phyloP scores from a whole-genome alignment of 2,797 vertebrate species.

The Tragopan temminckii region DNA sequence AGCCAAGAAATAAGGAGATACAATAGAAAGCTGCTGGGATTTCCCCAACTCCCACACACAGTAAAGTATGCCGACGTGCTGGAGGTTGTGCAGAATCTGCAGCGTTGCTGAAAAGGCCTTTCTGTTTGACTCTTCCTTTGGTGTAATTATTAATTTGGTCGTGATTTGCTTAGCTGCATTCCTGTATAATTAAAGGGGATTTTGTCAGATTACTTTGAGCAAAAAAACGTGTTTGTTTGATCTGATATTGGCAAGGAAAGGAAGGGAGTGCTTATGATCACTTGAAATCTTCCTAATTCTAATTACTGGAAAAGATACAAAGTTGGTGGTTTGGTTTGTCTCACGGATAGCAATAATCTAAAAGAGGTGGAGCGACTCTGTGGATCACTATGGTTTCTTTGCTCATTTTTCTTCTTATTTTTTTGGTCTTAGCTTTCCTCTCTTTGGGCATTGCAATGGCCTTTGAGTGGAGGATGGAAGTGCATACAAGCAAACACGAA shows the following conservation, averaged over 20 bases:
- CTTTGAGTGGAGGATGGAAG: background rate
- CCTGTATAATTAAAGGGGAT: background rate
- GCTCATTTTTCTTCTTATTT: background rate
- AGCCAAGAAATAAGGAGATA: slow-evolving; percentile 25
- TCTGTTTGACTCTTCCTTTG: background rate
- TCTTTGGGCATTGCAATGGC: background rate
- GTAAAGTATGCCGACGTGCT: background rate
- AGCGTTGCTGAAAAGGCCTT: background rate
- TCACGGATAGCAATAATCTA: background rate
- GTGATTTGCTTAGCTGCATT: background rate
- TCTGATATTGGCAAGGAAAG: background rate
- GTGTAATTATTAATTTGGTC: background rate
- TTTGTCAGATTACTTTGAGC: accelerated
- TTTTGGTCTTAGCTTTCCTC: background rate
- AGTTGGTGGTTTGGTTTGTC: background rate
- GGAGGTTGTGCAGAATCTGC: slow-evolving; percentile 43
- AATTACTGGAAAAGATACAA: background rate
- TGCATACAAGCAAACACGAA: background rate
- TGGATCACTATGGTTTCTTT: background rate
- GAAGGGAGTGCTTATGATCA: background rate
- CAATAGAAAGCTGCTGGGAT: slow-evolving; percentile 58
- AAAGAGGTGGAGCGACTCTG: background rate
- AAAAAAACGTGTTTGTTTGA: background rate
- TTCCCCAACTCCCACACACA: slow-evolving; percentile 28
- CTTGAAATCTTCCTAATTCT: background rate